These are phyloP conservation scores for Trichogramma evanescens DNA, from an alignment of 2,888 invertebrate species.

Conservation along the genomic window DNA sequence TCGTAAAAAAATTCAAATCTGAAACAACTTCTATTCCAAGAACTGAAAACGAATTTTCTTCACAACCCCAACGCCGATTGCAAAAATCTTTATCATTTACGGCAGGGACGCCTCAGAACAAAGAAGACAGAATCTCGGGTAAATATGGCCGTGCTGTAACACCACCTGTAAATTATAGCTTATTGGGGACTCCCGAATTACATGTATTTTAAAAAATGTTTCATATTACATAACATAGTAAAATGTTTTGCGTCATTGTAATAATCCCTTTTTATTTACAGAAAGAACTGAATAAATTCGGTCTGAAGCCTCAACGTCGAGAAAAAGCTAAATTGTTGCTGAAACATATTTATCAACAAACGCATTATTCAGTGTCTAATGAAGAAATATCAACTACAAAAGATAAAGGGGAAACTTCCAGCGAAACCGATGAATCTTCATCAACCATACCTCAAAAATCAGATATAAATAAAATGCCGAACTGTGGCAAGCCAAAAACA, in stretches of 20 bases:
- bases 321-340: slow-evolving; percentile 51
- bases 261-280: slow-evolving; percentile 29
- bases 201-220: slow-evolving; percentile 42
- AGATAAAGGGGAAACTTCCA: background rate
- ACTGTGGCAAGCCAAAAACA: too few relatives aligned
- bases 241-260: background rate
- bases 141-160: slow-evolving; percentile 40
- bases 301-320: slow-evolving; percentile 50
- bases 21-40: slow-evolving; percentile 23
- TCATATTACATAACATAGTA: background rate
- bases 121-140: slow-evolving; percentile 1
- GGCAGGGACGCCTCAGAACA: slow-evolving; percentile 6
- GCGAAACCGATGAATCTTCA: slow-evolving; percentile 20
- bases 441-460: slow-evolving; percentile 4
- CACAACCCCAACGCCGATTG: background rate
- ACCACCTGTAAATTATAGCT: slow-evolving; percentile 50
- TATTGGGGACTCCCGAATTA: slow-evolving; percentile 51
- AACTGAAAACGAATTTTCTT: background rate
- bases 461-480: too few relatives aligned
- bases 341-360: slow-evolving; percentile 52
- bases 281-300: slow-evolving; percentile 51
- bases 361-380: slow-evolving; percentile 4
- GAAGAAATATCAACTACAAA: slow-evolving; percentile 3
- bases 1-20: slow-evolving; percentile 27
- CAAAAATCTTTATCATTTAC: slow-evolving; percentile 6